Evolutionary conservation across 2,113 vertebrate genomes (phyloP).

Genomic region (Haplochromis vanheusdeni): DNA sequence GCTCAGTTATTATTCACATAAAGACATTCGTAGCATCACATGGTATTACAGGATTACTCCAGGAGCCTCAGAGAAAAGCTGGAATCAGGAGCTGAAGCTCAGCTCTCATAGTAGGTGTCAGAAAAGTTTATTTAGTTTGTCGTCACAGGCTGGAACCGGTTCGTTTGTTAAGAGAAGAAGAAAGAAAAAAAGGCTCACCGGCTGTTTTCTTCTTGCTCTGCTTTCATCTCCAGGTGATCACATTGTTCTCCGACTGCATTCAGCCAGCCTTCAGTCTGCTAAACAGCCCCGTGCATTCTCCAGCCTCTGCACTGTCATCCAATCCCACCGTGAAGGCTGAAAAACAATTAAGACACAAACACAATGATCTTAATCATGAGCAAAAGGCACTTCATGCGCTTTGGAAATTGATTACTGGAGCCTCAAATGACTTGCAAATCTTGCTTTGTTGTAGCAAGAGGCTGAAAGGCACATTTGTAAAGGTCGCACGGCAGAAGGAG

Average conservation of each 20-base stretch:
- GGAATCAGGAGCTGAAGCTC: slow-evolving; percentile 43
- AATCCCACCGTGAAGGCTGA: neutral
- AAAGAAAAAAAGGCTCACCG: neutral
- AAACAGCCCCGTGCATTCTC: neutral
- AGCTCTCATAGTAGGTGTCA: slow-evolving; percentile 64
- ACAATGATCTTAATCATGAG: neutral
- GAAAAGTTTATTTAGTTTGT: slow-evolving; percentile 43
- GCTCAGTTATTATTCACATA: neutral
- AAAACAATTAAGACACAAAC: neutral
- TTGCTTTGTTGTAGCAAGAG: neutral
- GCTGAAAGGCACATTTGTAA: neutral
- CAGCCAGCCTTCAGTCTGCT: neutral
- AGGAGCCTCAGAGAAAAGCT: slow-evolving; percentile 19
- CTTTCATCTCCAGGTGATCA: neutral
- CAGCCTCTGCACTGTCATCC: neutral
- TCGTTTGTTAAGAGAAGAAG: neutral
- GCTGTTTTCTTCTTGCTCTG: neutral
- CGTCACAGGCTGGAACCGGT: slow-evolving; percentile 31
- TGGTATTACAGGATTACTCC: neutral
- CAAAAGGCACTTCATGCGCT: neutral
- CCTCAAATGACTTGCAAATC: neutral
- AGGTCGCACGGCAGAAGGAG: neutral
- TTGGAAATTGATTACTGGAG: neutral
- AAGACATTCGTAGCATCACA: neutral
- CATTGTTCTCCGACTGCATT: neutral